Base-by-base conservation (phyloP, 2,888 invertebrate species). In the Cryptosula pallasiana region DNA sequence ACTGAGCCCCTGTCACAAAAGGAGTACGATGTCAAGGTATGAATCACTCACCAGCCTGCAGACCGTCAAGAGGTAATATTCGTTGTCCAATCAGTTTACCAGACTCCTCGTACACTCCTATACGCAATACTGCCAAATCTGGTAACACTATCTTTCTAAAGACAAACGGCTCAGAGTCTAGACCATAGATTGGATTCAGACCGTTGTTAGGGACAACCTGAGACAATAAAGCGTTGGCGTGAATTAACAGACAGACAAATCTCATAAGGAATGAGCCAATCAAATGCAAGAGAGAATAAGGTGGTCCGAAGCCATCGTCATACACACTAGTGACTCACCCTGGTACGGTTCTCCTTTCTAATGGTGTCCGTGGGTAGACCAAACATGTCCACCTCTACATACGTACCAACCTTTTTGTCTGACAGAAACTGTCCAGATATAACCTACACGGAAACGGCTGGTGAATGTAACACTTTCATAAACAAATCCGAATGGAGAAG, bases 301-400 rank as follows among this genome's bases (percentile, higher is more conserved):
- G n/a, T n/a, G n/a, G n/a, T n/a, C n/a, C n/a, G n/a, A n/a, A n/a
- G n/a, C n/a, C n/a, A n/a, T n/a, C n/a, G n/a, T n/a, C n/a, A n/a
- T n/a, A n/a, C n/a, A n/a, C n/a, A n/a, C 45, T 13, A 13, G 58
- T 16, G 5, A 63, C 63, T 32, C 2, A 63, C 63, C 70, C 36
- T 78, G 0, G 99, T 99, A 32, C 96, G 89, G 87, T 97, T 99
- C 87, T 99, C 99, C 85, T 94, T 95, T 45, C 98, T 89, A 79
- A 99, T 98, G 55, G 99, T 99, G 86, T 99, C 99, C 0, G 99
- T 94, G 0, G 99, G 98, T 77, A 99, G 87, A 55, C 91, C 91
- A 81, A 91, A 91, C 99, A 99, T 99, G 86, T 99, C 99, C 75
- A 99, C 98, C 86, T 99, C 99, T 27, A 99, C 99, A 86, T 97